These are phyloP conservation scores for Ceratina australensis DNA, from an alignment of 1,140 invertebrate species.

Conservation along the genomic window DNA sequence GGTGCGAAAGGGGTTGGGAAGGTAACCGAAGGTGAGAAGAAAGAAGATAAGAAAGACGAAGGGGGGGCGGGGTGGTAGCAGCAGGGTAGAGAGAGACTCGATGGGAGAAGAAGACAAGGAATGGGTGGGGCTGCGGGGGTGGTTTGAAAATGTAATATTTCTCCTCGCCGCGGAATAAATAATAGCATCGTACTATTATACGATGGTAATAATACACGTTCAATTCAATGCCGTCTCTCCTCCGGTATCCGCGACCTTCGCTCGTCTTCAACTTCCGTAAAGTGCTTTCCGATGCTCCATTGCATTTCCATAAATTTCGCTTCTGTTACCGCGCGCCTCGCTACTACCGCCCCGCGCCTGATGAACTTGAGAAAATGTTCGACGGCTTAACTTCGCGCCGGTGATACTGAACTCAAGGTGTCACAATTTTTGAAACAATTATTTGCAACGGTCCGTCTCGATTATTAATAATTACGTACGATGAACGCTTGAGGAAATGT, in stretches of 20 bases:
- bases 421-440: no score
- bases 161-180: slow-evolving; percentile 69
- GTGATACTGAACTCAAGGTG: no score
- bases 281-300: slow-evolving; percentile 9
- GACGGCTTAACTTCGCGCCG: not conserved
- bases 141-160: slow-evolving; percentile 76
- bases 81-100: no score
- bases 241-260: slow-evolving; percentile 2
- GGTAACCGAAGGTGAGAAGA: not conserved
- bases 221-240: slow-evolving; percentile 19
- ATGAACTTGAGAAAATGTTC: not conserved
- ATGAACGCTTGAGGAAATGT: not conserved
- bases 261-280: slow-evolving; percentile 10
- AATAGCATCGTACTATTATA: slow-evolving; percentile 58
- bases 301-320: slow-evolving; percentile 28
- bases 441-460: no score
- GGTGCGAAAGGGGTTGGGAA: slow-evolving; percentile 36
- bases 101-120: slow-evolving; percentile 39
- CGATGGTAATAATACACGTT: slow-evolving; percentile 32
- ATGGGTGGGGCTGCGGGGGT: slow-evolving; percentile 20
- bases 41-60: not conserved
- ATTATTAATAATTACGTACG: no score
- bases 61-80: not conserved
- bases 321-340: no score
- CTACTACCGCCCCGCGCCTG: not conserved